Evolutionary conservation across 2,113 vertebrate genomes (phyloP), one percentile per base, ranked within the genome.

Genomic region (Daphoenositta chrysoptera): DNA sequence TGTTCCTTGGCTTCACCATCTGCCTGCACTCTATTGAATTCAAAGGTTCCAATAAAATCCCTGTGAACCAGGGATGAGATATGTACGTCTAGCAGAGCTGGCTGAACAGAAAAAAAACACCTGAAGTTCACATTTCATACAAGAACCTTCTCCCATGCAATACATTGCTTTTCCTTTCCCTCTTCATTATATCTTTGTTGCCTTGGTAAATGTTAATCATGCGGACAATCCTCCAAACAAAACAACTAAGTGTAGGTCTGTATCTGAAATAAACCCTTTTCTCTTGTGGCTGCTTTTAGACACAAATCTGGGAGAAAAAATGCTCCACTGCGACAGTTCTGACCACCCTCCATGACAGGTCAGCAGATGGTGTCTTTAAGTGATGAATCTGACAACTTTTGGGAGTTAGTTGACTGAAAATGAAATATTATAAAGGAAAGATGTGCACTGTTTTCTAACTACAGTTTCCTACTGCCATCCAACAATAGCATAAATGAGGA

Each of bases 301-400:
- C 51, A 94, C 2, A 93, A 83, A 93, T 72, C 45, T 6, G 4
- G 11, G 21, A 70, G 42, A 68, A 84, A 93, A 94, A 89, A 26
- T 21, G 21, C 12, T 83, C 35, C 23, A 10, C 27, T 57, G 30
- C 0, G 1, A 68, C 63, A 83, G n/a, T 37, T 91, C 80, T 96
- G 72, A 93, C 86, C 84, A 91, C 40, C 35, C 51, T 90, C 12
- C 40, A 56, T 76, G 93, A 77, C 84, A 93, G 90, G 73, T 91
- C 94, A 95, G 90, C 66, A 96, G 88, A 96, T 95, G 94, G 94
- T 94, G 40, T 61, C 80, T 84, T 44, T 90, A 95, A 93, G 44
- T 96, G 88, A 96, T 94, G 78, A 96, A 95, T 92, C 81, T 95
- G 95, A 92, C 91, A 87, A 87, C 28, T 79, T 95, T 89, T 50